These are phyloP conservation scores for Anhinga rufa DNA, from an alignment of 2,113 vertebrate genomes.

Conservation along the genomic window DNA sequence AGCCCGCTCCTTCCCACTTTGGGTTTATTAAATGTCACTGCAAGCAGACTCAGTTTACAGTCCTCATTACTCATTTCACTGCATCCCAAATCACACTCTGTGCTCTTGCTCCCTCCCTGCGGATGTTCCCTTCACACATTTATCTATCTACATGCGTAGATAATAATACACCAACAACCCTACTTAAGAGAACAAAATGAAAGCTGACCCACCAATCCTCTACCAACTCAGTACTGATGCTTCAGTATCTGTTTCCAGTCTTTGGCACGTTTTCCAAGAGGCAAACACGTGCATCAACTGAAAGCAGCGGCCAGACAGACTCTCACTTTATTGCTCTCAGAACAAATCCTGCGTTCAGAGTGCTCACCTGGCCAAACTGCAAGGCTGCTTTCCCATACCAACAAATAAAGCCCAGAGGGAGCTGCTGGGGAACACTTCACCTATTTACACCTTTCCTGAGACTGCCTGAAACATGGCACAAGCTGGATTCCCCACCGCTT, in stretches of 20 bases:
- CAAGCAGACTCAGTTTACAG: not conserved
- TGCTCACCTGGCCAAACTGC: not conserved
- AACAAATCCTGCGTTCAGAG: not conserved
- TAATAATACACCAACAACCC: not conserved
- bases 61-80: not conserved
- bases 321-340: not conserved
- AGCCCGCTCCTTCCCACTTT: not conserved
- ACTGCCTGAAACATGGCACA: not conserved
- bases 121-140: not conserved
- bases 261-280: not conserved
- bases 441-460: not conserved
- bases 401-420: not conserved
- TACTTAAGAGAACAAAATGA: not conserved
- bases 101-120: not conserved
- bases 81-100: not conserved
- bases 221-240: not conserved
- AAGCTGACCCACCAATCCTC: not conserved
- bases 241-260: not conserved
- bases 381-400: not conserved
- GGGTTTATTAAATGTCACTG: not conserved
- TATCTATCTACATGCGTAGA: not conserved
- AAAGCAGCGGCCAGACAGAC: not conserved
- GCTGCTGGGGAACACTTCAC: not conserved
- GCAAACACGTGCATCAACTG: not conserved
- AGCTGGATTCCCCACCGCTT: not conserved